phyloP scores from a whole-genome alignment of 2,797 vertebrate species.

The Anabacerthia variegaticeps region DNA sequence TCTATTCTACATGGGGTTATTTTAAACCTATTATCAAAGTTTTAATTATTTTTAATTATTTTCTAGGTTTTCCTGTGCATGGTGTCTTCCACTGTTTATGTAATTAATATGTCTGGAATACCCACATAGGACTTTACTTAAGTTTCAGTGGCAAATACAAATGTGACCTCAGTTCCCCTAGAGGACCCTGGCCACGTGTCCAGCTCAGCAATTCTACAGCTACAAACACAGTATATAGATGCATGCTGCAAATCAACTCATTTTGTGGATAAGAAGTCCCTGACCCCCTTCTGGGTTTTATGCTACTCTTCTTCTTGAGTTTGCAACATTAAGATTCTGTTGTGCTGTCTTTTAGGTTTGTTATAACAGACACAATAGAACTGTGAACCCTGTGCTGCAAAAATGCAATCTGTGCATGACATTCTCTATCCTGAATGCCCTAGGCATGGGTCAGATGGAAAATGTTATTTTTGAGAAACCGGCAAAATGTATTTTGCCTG shows the following conservation, averaged over 20 bases:
- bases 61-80: neutral
- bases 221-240: neutral
- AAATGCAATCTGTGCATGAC: neutral
- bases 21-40: neutral
- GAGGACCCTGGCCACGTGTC: neutral
- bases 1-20: neutral
- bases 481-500: neutral
- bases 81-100: neutral
- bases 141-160: neutral
- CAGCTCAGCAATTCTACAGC: neutral
- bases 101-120: neutral
- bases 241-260: neutral
- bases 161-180: neutral
- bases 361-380: neutral
- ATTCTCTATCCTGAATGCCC: neutral
- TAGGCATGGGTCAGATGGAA: neutral
- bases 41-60: neutral
- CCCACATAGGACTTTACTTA: neutral
- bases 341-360: neutral
- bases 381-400: neutral
- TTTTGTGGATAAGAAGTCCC: neutral
- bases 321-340: neutral
- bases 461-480: conserved; percentile 14
- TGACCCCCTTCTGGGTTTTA: neutral
- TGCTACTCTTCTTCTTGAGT: neutral